Conservation (phyloP, 2,888 invertebrate species). For the Acanthopleura granulata region DNA sequence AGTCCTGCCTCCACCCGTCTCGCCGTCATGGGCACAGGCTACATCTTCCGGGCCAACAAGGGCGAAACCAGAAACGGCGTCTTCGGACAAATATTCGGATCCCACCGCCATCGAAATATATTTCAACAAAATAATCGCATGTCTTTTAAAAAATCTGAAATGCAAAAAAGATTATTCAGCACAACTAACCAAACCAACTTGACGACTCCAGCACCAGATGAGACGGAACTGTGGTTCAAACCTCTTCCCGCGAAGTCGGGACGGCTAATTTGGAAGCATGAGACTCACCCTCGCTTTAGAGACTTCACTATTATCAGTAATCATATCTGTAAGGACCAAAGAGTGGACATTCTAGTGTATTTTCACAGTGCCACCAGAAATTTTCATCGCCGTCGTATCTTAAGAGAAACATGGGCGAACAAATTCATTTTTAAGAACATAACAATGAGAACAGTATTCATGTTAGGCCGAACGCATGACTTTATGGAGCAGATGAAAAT, state of each 20-base stretch:
- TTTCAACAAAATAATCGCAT: neutral
- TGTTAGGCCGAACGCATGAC: slow-evolving; percentile 37
- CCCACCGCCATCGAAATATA: neutral
- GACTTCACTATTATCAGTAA: slow-evolving; percentile 20
- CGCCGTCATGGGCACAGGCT: neutral
- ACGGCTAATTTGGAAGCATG: neutral
- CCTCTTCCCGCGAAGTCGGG: neutral
- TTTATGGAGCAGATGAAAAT: slow-evolving; percentile 37
- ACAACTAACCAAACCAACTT: neutral
- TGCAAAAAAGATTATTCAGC: neutral
- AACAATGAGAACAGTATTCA: slow-evolving; percentile 34
- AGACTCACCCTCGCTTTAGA: neutral
- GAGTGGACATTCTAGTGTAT: slow-evolving; percentile 40
- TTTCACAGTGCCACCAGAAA: slow-evolving; percentile 41
- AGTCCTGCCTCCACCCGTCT: neutral
- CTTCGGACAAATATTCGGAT: neutral
- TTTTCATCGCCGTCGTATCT: slow-evolving; percentile 30
- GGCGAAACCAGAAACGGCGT: neutral
- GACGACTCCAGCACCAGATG: neutral
- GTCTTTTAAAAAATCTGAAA: neutral
- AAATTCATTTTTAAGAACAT: slow-evolving; percentile 28
- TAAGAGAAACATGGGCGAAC: slow-evolving; percentile 46
- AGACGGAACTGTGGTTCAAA: neutral
- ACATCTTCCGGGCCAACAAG: neutral
- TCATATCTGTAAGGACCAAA: slow-evolving; percentile 23